Evolutionary conservation across 2,888 invertebrate species (phyloP).

Genomic region (Erannis defoliaria): DNA sequence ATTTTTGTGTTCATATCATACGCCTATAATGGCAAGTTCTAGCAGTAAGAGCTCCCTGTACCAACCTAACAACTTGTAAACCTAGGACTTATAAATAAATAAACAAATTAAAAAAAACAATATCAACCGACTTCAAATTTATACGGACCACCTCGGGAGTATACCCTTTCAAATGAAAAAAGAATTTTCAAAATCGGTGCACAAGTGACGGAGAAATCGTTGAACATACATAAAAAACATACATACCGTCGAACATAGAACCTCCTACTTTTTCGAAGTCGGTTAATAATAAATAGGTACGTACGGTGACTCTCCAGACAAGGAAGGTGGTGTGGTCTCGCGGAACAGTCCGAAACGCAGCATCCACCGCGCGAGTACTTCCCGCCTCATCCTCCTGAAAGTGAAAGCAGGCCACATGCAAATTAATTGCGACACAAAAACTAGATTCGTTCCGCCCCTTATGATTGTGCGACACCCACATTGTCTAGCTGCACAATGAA

Average conservation of each 20-base stretch:
- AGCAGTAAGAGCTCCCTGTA: too few species aligned
- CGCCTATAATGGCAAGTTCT: too few species aligned
- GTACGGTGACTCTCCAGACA: conserved; percentile 96
- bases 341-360: conserved; percentile 93
- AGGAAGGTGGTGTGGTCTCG: conserved; percentile 93
- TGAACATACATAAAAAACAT: too few species aligned
- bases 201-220: too few species aligned
- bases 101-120: neutral
- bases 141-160: too few species aligned
- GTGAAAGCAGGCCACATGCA: conserved; percentile 12
- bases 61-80: too few species aligned
- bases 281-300: conserved; percentile 39
- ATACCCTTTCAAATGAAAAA: too few species aligned
- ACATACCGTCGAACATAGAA: too few species aligned
- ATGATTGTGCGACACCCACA: conserved; percentile 9
- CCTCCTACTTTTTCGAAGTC: neutral
- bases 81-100: too few species aligned
- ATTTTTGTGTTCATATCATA: too few species aligned
- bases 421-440: neutral
- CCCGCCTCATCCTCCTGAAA: conserved; percentile 80
- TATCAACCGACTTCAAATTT: neutral
- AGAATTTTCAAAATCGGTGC: too few species aligned
- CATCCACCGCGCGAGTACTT: conserved; percentile 83
- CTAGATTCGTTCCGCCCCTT: conserved; percentile 7
- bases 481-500: neutral